These are phyloP conservation scores for Holcopasites calliopsidis DNA, from an alignment of 1,140 invertebrate genomes.

Conservation along the genomic window DNA sequence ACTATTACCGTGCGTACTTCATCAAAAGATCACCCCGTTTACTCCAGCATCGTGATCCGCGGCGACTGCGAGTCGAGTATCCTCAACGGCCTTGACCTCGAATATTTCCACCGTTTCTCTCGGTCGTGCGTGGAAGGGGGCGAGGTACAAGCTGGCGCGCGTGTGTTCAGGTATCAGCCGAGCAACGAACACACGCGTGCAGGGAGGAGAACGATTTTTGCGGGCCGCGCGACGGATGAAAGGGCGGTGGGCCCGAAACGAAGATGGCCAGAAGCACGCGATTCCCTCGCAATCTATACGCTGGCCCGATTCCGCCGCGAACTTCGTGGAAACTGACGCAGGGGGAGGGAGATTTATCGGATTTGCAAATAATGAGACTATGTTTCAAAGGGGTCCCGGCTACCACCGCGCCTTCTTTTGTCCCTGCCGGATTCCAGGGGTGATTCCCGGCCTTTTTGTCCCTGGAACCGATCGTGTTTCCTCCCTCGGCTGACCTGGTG, in stretches of 20 bases:
- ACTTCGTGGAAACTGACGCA: slow-evolving; percentile 24
- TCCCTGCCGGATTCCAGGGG: neutral
- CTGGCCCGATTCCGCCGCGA: slow-evolving; percentile 33
- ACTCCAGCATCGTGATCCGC: no score
- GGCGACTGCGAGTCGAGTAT: neutral
- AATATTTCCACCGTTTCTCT: slow-evolving; percentile 14
- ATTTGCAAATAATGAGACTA: slow-evolving; percentile 56
- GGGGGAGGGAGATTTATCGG: slow-evolving; percentile 44
- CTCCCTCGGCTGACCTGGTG: no score
- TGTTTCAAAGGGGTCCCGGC: slow-evolving; percentile 40
- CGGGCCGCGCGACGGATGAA: slow-evolving; percentile 26
- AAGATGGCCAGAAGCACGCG: slow-evolving; percentile 39
- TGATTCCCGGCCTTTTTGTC: neutral
- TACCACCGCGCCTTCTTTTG: slow-evolving; percentile 8
- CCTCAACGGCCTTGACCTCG: slow-evolving; percentile 8
- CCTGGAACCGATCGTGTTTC: neutral
- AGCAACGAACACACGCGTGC: neutral
- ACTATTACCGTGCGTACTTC: no score
- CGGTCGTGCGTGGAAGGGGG: no score
- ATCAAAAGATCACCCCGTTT: no score
- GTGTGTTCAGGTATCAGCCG: neutral
- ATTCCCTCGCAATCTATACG: slow-evolving; percentile 26
- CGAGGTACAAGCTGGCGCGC: neutral
- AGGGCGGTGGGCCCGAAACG: slow-evolving; percentile 2
- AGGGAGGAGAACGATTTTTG: neutral